phyloP scores from a whole-genome alignment of 2,797 vertebrate species.

The Novumbra hubbsi region DNA sequence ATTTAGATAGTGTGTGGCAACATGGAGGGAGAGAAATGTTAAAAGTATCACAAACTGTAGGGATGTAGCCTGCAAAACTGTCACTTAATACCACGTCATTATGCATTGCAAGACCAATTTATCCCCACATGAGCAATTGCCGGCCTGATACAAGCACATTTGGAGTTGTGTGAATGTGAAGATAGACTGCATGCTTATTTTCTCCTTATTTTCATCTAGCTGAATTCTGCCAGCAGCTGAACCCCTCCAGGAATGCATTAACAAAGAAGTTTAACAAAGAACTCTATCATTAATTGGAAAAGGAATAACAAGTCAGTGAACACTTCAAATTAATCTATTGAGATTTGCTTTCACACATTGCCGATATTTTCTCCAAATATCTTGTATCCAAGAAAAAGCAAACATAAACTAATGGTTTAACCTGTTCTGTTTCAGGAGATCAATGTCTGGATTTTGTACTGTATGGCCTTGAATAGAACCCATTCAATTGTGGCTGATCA shows the following conservation, averaged over 20 bases:
- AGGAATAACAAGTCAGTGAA: constrained; percentile 79
- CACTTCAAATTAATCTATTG: constrained; percentile 80
- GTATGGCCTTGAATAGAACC: constrained; percentile 3
- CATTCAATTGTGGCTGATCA: constrained; percentile 1
- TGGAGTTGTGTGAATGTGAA: constrained; percentile 72
- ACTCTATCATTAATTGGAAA: constrained; percentile 81
- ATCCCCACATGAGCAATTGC: constrained; percentile 61
- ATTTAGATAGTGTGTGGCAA: constrained; percentile 58
- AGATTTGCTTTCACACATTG: constrained; percentile 73
- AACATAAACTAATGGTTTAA: constrained; percentile 9
- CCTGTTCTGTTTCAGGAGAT: constrained; percentile 34
- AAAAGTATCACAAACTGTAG: constrained; percentile 55
- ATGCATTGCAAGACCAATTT: constrained; percentile 67
- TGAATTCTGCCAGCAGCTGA: constrained; percentile 67
- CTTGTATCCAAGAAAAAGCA: constrained; percentile 58
- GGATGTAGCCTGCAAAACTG: constrained; percentile 54
- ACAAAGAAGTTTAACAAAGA: constrained; percentile 80
- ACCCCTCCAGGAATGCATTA: constrained; percentile 77
- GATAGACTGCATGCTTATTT: constrained; percentile 63
- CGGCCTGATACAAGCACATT: constrained; percentile 63
- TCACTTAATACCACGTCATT: constrained; percentile 65
- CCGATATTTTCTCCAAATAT: constrained; percentile 21
- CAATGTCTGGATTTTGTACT: constrained; percentile 22
- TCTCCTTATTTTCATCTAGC: constrained; percentile 72
- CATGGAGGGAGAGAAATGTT: constrained; percentile 60